Evolutionary conservation across 2,797 vertebrate genomes (phyloP).

Genomic region (Chaunax sp.): DNA sequence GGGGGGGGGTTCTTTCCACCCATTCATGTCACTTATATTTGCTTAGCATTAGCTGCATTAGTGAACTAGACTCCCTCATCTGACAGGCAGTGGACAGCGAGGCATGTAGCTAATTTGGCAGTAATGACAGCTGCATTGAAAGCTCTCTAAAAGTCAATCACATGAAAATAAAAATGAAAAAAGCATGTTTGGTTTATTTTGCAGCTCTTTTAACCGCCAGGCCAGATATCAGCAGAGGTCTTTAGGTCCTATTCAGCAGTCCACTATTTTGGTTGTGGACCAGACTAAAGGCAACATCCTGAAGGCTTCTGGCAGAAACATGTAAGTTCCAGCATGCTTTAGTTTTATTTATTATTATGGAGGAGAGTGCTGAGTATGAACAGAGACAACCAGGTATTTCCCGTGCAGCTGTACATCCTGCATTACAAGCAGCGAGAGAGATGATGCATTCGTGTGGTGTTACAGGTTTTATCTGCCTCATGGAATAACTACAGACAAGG

Average conservation of each 20-base stretch:
- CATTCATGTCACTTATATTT: too few species aligned
- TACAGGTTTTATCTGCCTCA: slow-evolving; percentile 96
- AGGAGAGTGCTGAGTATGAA: background rate
- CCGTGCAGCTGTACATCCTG: background rate
- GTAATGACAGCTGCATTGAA: too few species aligned
- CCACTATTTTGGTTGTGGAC: slow-evolving; percentile 91
- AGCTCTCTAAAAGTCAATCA: too few species aligned
- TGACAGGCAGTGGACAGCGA: too few species aligned
- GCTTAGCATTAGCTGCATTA: too few species aligned
- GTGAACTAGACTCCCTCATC: too few species aligned
- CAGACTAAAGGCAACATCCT: slow-evolving; percentile 86
- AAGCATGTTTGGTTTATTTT: slow-evolving; percentile 13
- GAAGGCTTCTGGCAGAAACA: slow-evolving; percentile 89
- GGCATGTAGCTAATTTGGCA: too few species aligned
- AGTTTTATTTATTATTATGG: background rate
- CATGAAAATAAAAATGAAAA: background rate
- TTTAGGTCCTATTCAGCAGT: slow-evolving; percentile 93
- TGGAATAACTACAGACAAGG: slow-evolving; percentile 91
- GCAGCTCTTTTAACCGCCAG: slow-evolving; percentile 90
- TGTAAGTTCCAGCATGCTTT: slow-evolving; percentile 81
- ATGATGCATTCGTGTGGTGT: slow-evolving; percentile 7
- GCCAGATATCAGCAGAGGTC: slow-evolving; percentile 90
- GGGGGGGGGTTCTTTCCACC: too few species aligned
- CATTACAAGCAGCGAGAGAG: background rate
- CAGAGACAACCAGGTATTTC: background rate